Conservation (phyloP, 2,888 invertebrate genomes). For the Hypercompe scribonia region DNA sequence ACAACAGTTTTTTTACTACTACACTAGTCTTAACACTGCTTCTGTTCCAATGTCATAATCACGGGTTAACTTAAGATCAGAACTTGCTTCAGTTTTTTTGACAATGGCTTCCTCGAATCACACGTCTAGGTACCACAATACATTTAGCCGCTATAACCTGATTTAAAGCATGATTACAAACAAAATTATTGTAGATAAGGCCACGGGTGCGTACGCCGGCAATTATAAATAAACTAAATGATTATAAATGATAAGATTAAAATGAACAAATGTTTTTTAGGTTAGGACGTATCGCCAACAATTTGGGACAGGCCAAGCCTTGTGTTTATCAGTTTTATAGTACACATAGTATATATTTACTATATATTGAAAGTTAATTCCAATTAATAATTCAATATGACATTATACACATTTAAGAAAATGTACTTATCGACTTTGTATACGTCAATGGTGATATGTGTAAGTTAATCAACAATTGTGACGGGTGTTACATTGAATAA, state of each 20-base stretch:
- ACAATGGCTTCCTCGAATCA: not conserved
- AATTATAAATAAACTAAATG: slow-evolving; percentile 70
- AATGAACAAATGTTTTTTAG: slow-evolving; percentile 52
- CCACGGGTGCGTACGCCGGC: slow-evolving; percentile 68
- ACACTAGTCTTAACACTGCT: not conserved
- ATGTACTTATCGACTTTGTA: not conserved
- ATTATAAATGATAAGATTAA: slow-evolving; percentile 70
- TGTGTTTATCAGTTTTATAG: not conserved
- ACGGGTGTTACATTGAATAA: too few species aligned
- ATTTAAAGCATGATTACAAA: slow-evolving; percentile 58
- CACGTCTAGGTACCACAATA: slow-evolving; percentile 46
- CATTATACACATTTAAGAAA: not conserved
- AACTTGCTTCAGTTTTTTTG: slow-evolving; percentile 17
- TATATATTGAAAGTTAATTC: not conserved
- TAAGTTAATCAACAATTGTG: too few species aligned
- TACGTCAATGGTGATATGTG: not conserved
- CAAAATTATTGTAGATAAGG: slow-evolving; percentile 61
- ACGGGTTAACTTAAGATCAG: not conserved
- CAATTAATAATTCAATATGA: not conserved
- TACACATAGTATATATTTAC: not conserved
- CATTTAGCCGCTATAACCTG: slow-evolving; percentile 59
- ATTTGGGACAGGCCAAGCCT: slow-evolving; percentile 3
- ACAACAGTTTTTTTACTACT: too few species aligned
- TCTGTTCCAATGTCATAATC: not conserved
- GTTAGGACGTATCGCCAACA: slow-evolving; percentile 18